Percentiles rank a stretch among this genome's conserved stretches.
Evolutionary conservation across 1,140 invertebrate genomes (phyloP).

Genomic region (Chionoecetes opilio): DNA sequence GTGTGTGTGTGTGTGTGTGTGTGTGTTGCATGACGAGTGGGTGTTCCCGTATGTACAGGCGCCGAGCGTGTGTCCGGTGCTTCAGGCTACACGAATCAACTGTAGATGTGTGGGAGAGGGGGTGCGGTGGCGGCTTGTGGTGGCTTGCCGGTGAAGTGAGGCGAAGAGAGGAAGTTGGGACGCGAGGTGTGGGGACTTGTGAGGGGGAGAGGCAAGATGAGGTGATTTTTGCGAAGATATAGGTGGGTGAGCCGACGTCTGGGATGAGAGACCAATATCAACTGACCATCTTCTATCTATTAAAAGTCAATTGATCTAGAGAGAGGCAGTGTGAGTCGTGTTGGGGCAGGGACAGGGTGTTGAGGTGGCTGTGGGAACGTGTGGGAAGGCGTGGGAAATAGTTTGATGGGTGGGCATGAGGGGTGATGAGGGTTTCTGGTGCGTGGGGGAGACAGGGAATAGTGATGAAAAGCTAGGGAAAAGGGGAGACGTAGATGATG

Average conservation of each 20-base stretch:
- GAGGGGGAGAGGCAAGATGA: neutral
- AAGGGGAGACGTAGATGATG: neutral
- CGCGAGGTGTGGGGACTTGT: neutral
- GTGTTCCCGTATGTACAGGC: neutral
- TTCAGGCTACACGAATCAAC: neutral
- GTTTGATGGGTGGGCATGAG: neutral
- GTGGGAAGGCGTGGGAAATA: neutral
- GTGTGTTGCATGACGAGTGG: neutral
- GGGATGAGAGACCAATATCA: too few species aligned
- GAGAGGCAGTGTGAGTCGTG: too few species aligned
- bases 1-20: slow-evolving; percentile 27
- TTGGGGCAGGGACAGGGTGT: too few species aligned
- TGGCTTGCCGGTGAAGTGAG: neutral
- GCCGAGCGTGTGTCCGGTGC: neutral
- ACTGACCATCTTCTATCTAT: too few species aligned
- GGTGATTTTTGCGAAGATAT: neutral
- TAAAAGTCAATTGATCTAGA: too few species aligned
- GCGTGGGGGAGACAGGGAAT: neutral
- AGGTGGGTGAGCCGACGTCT: neutral
- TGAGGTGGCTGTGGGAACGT: neutral
- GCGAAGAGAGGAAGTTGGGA: neutral
- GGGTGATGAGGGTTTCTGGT: too few species aligned
- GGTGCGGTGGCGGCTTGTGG: neutral
- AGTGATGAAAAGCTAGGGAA: neutral
- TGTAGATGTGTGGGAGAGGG: neutral